Evolutionary conservation across 2,797 vertebrate genomes (phyloP).

Genomic region (Phataginus tricuspis): DNA sequence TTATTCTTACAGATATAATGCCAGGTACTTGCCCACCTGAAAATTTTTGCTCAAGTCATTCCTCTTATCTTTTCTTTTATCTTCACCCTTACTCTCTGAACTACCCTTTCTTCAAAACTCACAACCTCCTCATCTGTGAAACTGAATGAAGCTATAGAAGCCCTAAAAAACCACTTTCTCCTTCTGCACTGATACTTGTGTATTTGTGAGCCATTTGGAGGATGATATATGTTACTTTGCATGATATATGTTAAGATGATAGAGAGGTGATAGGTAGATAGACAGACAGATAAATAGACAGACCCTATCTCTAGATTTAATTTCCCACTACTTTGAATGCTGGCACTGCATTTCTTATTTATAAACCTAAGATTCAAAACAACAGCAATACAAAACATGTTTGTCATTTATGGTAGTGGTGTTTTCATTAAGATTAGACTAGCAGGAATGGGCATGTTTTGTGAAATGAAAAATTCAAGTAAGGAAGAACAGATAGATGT

Average conservation of each 20-base stretch:
- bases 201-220: background rate
- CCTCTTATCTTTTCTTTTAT: background rate
- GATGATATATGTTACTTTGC: background rate
- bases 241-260: background rate
- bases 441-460: background rate
- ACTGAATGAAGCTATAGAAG: background rate
- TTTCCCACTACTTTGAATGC: background rate
- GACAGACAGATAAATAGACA: background rate
- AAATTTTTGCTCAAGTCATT: background rate
- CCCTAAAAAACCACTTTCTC: background rate
- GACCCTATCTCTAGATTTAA: background rate
- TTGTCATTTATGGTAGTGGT: background rate
- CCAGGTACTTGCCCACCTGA: background rate
- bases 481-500: background rate
- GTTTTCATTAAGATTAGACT: background rate
- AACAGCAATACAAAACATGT: background rate
- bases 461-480: background rate
- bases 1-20: background rate
- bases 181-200: background rate
- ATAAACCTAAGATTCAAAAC: background rate
- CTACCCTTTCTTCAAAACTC: background rate
- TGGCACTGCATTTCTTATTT: background rate
- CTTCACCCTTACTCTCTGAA: background rate
- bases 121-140: background rate
- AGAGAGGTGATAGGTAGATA: background rate